phyloP scores from a whole-genome alignment of 2,797 vertebrate genomes.

The Anguilla anguilla region DNA sequence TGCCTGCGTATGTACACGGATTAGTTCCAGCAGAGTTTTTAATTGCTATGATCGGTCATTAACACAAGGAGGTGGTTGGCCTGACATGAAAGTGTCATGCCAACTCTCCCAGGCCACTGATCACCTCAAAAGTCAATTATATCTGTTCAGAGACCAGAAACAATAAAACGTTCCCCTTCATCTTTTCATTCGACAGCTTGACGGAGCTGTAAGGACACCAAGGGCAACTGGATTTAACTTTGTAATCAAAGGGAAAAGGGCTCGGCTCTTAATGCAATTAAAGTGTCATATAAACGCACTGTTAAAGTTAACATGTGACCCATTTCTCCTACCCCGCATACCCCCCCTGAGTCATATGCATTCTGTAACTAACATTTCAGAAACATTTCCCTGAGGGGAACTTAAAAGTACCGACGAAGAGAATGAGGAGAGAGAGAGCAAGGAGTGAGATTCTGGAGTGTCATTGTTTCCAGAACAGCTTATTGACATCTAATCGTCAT shows the following conservation, averaged over 20 bases:
- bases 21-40: slow-evolving; percentile 40
- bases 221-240: slow-evolving; percentile 60
- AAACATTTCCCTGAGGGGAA: slow-evolving; percentile 31
- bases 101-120: slow-evolving; percentile 56
- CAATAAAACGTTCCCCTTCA: slow-evolving; percentile 57
- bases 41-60: slow-evolving; percentile 72
- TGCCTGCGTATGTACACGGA: neutral
- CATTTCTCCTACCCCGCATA: slow-evolving; percentile 17
- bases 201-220: slow-evolving; percentile 62
- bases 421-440: slow-evolving; percentile 12
- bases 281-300: slow-evolving; percentile 64
- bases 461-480: neutral
- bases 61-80: slow-evolving; percentile 60
- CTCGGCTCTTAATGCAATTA: slow-evolving; percentile 64
- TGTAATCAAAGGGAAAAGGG: slow-evolving; percentile 58
- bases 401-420: neutral
- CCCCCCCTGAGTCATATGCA: slow-evolving; percentile 43
- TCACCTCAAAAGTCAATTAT: slow-evolving; percentile 70
- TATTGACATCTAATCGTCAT: slow-evolving; percentile 21
- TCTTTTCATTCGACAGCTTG: slow-evolving; percentile 61
- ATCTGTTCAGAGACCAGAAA: slow-evolving; percentile 55
- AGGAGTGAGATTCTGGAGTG: neutral
- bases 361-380: slow-evolving; percentile 45
- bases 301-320: slow-evolving; percentile 54
- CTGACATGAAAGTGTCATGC: slow-evolving; percentile 64